Conservation (phyloP, 2,113 vertebrate genomes). For the Myotis yumanensis region DNA sequence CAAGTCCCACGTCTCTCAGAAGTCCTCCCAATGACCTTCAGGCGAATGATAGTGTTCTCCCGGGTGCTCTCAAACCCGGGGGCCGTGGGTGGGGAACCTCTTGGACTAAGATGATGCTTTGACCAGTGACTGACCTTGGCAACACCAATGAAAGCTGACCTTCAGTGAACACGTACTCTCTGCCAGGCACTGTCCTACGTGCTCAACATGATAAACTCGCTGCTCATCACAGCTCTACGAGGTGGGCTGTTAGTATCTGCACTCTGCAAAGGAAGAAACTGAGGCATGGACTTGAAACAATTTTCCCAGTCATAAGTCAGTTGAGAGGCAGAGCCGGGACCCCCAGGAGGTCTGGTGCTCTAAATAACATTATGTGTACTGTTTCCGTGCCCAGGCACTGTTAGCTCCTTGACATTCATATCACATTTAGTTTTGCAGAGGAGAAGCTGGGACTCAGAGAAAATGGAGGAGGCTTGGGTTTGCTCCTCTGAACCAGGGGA, state of each 20-base stretch:
- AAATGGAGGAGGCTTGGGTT: background rate
- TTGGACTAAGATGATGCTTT: background rate
- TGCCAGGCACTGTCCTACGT: background rate
- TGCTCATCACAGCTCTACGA: background rate
- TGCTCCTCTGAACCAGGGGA: background rate
- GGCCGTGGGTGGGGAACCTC: background rate
- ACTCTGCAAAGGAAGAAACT: background rate
- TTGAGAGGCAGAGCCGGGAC: background rate
- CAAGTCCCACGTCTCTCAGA: background rate
- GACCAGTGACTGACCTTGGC: background rate
- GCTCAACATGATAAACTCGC: background rate
- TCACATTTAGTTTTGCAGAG: background rate
- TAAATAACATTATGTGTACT: background rate
- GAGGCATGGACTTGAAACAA: background rate
- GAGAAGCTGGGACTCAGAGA: background rate
- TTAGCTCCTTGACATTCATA: background rate
- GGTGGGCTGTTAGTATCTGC: background rate
- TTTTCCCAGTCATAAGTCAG: background rate
- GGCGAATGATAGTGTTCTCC: background rate
- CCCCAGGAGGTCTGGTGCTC: background rate
- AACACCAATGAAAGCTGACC: background rate
- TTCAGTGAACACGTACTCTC: background rate
- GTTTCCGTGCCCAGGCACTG: background rate
- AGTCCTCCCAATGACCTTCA: background rate
- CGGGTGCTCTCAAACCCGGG: background rate